Evolutionary conservation across 2,888 invertebrate genomes (phyloP).

Genomic region (Acleris sparsana): DNA sequence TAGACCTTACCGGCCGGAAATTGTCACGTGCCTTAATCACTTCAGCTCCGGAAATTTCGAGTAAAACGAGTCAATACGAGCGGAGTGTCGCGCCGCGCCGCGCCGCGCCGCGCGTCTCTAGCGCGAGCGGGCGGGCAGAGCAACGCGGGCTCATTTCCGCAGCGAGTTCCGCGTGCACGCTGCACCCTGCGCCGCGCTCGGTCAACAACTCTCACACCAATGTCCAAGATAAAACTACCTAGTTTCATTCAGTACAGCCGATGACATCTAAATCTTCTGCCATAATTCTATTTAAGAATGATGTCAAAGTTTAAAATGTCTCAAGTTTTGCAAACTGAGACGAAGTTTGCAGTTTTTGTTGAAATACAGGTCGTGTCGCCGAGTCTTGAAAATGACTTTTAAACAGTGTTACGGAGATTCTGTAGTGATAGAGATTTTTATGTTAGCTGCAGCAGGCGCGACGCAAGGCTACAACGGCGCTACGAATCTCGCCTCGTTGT

Average conservation of each 20-base stretch:
- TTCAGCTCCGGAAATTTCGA: too few relatives aligned
- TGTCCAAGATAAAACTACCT: neutral
- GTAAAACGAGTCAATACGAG: too few relatives aligned
- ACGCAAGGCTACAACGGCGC: too few relatives aligned
- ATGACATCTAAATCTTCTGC: too few relatives aligned
- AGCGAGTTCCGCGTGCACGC: neutral
- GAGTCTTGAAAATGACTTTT: too few relatives aligned
- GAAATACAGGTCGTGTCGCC: neutral
- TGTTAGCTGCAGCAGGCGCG: too few relatives aligned
- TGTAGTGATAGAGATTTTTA: too few relatives aligned
- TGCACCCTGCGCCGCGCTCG: neutral
- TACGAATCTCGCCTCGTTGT: too few relatives aligned
- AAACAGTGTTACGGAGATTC: too few relatives aligned
- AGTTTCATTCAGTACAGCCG: neutral
- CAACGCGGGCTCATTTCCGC: slow-evolving; percentile 6
- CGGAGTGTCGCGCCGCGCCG: neutral
- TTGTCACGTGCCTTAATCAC: too few relatives aligned
- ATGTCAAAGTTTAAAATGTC: neutral
- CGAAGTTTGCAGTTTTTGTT: slow-evolving; percentile 1
- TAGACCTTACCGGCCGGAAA: too few relatives aligned
- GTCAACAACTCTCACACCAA: neutral
- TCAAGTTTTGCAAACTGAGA: neutral
- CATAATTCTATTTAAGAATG: neutral
- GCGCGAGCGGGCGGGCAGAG: neutral
- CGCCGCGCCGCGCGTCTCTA: neutral